Conservation (phyloP, 2,113 vertebrate genomes). For the Macheiramphus alcinus region DNA sequence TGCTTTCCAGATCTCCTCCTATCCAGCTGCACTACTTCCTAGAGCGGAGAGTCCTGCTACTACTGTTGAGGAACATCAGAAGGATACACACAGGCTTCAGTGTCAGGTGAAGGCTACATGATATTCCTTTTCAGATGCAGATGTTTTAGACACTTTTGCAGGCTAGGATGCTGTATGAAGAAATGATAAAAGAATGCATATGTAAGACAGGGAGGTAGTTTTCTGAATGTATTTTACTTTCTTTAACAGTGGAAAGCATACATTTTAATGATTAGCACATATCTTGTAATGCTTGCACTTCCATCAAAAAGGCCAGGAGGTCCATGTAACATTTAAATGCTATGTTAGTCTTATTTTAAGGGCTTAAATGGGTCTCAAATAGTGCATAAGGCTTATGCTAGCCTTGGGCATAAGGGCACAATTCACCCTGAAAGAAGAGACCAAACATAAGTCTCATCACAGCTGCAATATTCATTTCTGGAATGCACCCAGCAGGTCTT, state of each 20-base stretch:
- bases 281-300: not conserved
- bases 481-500: slow-evolving; percentile 52
- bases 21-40: not conserved
- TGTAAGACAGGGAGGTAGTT: not conserved
- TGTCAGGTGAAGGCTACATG: not conserved
- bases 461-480: slow-evolving; percentile 64
- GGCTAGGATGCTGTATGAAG: not conserved
- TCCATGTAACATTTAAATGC: not conserved
- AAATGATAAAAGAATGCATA: not conserved
- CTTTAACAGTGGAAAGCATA: not conserved
- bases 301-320: not conserved
- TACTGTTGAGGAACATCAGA: not conserved
- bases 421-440: slow-evolving; percentile 4
- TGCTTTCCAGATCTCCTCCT: not conserved
- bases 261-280: not conserved
- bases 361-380: not conserved
- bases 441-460: slow-evolving; percentile 39
- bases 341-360: not conserved
- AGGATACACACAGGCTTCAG: not conserved
- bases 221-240: not conserved
- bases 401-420: not conserved
- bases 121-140: not conserved
- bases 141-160: not conserved
- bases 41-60: not conserved
- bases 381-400: not conserved